A percentile compares a stretch with the other conserved stretches of the same genome.
phyloP scores from a whole-genome alignment of 2,113 vertebrate genomes.

The Strix aluco region DNA sequence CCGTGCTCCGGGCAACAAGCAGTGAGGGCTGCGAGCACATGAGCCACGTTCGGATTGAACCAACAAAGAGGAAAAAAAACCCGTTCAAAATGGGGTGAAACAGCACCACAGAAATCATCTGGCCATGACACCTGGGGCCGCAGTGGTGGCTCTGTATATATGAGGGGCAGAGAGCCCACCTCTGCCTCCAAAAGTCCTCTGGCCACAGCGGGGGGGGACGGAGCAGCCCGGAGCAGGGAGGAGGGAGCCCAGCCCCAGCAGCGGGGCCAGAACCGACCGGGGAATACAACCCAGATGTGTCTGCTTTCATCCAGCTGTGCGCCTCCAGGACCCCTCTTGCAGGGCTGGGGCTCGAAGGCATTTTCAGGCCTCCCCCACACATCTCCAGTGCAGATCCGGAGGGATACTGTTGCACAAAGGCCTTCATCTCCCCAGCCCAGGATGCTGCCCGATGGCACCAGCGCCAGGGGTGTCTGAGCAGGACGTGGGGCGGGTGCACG shows the following conservation, averaged over 20 bases:
- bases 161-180: accelerated
- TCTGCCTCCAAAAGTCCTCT: not conserved
- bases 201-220: accelerated
- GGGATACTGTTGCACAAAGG: not conserved
- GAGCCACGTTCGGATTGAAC: not conserved
- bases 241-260: not conserved
- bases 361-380: not conserved
- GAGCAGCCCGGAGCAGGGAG: not conserved
- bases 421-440: not conserved
- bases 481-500: accelerated
- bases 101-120: not conserved
- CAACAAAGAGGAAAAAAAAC: not conserved
- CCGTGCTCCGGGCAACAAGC: not conserved
- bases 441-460: not conserved
- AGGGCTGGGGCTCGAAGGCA: not conserved
- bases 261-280: accelerated
- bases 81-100: not conserved
- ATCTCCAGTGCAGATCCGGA: not conserved
- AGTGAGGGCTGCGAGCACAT: not conserved
- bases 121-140: not conserved
- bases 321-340: not conserved
- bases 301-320: not conserved
- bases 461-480: not conserved
- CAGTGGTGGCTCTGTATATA: too few relatives aligned
- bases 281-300: not conserved